Percentiles rank a stretch among this genome's conserved stretches.
Conservation (phyloP, 2,113 vertebrate genomes). For the Archocentrus centrarchus region DNA sequence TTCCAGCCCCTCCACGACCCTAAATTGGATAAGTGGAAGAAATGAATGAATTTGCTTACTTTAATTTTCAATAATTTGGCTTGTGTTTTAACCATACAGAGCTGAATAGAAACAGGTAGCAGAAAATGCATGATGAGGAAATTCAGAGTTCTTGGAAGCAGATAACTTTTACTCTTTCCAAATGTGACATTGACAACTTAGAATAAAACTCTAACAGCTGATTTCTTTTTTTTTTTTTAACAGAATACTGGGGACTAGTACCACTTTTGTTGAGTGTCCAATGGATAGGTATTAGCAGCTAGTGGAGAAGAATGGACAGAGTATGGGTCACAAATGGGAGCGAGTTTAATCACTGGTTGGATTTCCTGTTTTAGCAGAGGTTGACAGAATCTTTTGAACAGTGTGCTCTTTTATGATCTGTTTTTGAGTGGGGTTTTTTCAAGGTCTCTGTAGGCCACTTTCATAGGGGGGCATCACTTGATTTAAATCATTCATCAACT, state of each 20-base stretch:
- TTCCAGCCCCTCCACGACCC: too few relatives aligned
- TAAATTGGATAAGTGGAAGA: too few relatives aligned
- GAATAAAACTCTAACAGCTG: conserved; percentile 4
- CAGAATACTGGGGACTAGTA: conserved; percentile 17
- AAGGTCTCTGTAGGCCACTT: conserved; percentile 60
- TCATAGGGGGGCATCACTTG: conserved; percentile 66
- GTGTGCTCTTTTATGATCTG: neutral
- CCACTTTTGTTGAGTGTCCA: conserved; percentile 53
- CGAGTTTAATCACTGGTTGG: conserved; percentile 11
- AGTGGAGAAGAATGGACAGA: conserved; percentile 59
- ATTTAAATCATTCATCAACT: conserved; percentile 79
- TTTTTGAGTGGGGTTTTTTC: neutral
- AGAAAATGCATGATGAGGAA: neutral
- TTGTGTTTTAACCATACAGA: neutral
- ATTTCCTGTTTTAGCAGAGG: neutral
- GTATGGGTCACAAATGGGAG: conserved; percentile 45
- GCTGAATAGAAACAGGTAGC: neutral
- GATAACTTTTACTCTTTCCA: neutral
- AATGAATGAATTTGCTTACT: neutral
- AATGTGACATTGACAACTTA: neutral
- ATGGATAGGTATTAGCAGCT: conserved; percentile 74
- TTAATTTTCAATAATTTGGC: neutral
- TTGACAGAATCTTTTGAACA: neutral
- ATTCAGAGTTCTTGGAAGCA: neutral
- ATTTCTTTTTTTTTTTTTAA: conserved; percentile 8